Evolutionary conservation across 1,140 invertebrate genomes (phyloP), one percentile per base, ranked within the genome.

Genomic region (Neocloeon triangulifer): DNA sequence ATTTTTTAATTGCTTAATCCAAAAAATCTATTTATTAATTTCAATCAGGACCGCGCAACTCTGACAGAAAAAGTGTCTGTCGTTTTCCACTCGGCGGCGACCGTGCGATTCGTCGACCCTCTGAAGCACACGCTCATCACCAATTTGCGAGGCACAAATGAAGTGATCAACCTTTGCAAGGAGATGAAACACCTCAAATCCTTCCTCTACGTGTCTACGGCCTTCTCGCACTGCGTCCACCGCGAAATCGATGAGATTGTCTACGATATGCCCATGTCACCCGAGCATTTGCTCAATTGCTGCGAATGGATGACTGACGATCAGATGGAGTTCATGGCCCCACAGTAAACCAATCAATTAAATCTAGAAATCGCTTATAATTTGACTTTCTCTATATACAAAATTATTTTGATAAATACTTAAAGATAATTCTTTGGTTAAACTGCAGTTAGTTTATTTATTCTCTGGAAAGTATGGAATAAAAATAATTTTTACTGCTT

Each of bases 11-110:
- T n/a, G n/a, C n/a, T n/a, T n/a, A n/a, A n/a, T n/a, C n/a, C n/a
- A n/a, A n/a, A n/a, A n/a, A n/a, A n/a, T n/a, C n/a, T n/a, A n/a
- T n/a, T n/a, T n/a, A n/a, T n/a, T n/a, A n/a, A n/a, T n/a, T n/a
- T n/a, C n/a, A n/a, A n/a, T n/a, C n/a, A n/a, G 7, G 64, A 72
- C 45, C 41, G 3, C 27, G 8, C 10, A 7, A 7, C 3, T 3
- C 14, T 34, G 12, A 15, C 30, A n/a, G 43, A 58, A 14, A 48
- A 54, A 32, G 53, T 71, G 12, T 48, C 56, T 13, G 51, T 75
- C 28, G 67, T 75, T 1, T 73, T 75, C 48, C 72, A 74, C 44
- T 67, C 65, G 4, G 71, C 72, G 3, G 73, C 71, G 4, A 75
- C 73, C 15, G 64, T 52, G 27, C 19, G 32, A 3, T 42, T 42